A percentile compares a stretch with the other conserved stretches of the same genome.
Conservation (phyloP, 2,113 vertebrate species). For the Ameiurus melas region DNA sequence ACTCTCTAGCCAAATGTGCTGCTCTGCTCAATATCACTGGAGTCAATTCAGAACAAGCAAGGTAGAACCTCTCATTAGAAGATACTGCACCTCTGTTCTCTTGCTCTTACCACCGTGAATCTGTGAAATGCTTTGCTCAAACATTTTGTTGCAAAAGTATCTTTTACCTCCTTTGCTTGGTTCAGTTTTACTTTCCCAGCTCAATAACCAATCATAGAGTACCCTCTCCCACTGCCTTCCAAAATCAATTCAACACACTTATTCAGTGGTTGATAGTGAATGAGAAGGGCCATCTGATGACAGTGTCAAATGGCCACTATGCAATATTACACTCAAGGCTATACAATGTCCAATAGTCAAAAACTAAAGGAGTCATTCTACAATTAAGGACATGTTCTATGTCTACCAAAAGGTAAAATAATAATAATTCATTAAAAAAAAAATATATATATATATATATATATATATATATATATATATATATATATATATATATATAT, state of each 20-base stretch:
- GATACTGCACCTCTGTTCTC: not conserved
- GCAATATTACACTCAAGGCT: not conserved
- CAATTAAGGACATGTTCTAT: not conserved
- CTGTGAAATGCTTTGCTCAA: not conserved
- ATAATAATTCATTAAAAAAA: no score
- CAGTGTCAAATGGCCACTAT: not conserved
- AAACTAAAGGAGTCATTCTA: not conserved
- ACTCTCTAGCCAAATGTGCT: not conserved
- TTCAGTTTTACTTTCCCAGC: not conserved
- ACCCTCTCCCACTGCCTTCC: not conserved
- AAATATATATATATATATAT: no score
- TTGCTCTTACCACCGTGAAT: not conserved
- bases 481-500: no score
- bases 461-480: no score
- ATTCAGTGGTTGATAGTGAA: not conserved
- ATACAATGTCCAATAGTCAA: not conserved
- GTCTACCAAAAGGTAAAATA: not conserved
- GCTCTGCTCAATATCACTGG: constrained; percentile 7
- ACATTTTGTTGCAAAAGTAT: not conserved
- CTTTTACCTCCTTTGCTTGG: not conserved
- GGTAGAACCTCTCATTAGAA: constrained; percentile 30
- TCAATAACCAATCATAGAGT: not conserved
- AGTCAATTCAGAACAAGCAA: constrained; percentile 34
- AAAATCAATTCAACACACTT: not conserved
- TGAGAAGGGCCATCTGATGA: not conserved